Base-by-base conservation (phyloP, 2,797 vertebrate species). In the Pelochelys cantorii region DNA sequence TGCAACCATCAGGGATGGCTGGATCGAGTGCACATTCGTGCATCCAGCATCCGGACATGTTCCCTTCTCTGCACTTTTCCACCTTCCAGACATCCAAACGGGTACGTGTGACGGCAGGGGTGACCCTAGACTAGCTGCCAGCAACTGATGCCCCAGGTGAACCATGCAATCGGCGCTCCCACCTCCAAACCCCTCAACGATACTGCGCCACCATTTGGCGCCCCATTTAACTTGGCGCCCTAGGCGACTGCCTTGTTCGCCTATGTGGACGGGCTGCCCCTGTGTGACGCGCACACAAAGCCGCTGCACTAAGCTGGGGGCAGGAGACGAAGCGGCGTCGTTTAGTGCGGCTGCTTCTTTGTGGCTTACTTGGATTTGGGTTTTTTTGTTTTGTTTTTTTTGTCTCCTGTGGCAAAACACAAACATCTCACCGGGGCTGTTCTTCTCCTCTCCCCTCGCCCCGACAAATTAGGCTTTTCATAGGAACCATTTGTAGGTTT, bases 311-410 rank as follows among this genome's bases (percentile, higher is more conserved):
- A 10, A 53, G 11, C 34, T 37, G 55, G 12, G 34, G n/a, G 62
- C 31, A 22, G 65, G n/a, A 90, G 48, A 11, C 1, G 2, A 53
- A 62, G 62, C 5, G 85, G 34, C 12, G 79, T 5, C 42, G 42
- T 42, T 0, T 0, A 0, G 68, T 52, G 3, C 1, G 18, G 34
- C n/a, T 17, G 68, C 59, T 5, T 23, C 57, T 54, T 13, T 18
- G 34, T 1, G 56, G 77, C 82, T 37, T 11, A 22, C n/a, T 37
- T 79, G 18, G 55, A 34, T 18, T 52, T 42, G 42, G 42, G 42
- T 42, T 42, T 42, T 74, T 74, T 25, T 10, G 18, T 20, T 7
- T 55, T 55, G 5, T 7, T 11, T 12, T 12, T 75, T 27, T 13
- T 14, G 22, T 48, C 37, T 25, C 34, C 42, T 6, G 3, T 75